Base-by-base conservation (phyloP, 2,888 invertebrate genomes). In the Drosophila parthenogenetica region DNA sequence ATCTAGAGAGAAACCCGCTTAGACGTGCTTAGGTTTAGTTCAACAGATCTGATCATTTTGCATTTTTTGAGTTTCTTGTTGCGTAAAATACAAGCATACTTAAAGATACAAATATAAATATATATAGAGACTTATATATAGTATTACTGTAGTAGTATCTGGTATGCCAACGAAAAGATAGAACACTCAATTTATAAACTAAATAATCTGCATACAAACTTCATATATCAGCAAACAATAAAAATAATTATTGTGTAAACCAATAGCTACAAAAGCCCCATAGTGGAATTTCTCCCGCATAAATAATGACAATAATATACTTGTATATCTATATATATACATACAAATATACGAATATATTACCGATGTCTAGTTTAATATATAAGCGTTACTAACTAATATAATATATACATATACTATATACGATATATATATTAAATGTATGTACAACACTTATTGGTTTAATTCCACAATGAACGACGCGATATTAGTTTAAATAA, bases 251-350 rank as follows among this genome's bases (percentile, higher is more conserved):
- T 45, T 75, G 59, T 66, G 76, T 55, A 63, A 73, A 48, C 43
- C 22, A 53, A 54, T 46, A 51, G 58, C 61, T 67, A 73, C 63
- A 79, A 68, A 53, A 82, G 48, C 73, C 77, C 89, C 84, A 89
- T 84, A 87, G 85, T 63, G 89, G 89, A 89, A 87, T 77, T 77
- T 87, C 68, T 84, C 87, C 89, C 87, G 87, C 89, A 84, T 89
- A 73, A 89, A 81, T 84, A 81, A 87, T 84, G 89, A 84, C 89
- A 84, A 89, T 89, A 89, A 88, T 86, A 87, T 83, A 55, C 32
- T 55, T 55, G 54, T 55, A 84, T 83, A 87, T 81, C 79, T 73
- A 69, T 60, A 71, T 64, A 69, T 65, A 82, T 62, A 78, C 40
- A 66, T 45, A 14, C 39, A 71, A 54, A 67, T 58, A 73, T 43